These are phyloP conservation scores for Philereme transversata DNA, from an alignment of 2,888 invertebrate genomes.

Conservation along the genomic window DNA sequence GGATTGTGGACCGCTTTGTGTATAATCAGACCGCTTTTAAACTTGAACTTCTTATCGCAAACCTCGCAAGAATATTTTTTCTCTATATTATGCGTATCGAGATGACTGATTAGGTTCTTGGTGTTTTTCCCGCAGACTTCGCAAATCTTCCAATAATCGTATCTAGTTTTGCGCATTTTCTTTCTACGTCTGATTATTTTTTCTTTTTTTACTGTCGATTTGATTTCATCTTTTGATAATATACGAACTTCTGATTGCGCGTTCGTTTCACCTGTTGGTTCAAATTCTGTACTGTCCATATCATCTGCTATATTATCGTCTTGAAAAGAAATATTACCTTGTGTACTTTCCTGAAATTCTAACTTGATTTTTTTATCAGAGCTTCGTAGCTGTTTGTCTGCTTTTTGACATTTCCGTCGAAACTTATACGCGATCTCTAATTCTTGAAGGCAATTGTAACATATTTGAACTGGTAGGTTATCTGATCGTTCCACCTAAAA, in stretches of 20 bases:
- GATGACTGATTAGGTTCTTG: constrained; percentile 67
- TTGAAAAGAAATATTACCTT: constrained; percentile 30
- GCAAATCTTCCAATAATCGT: constrained; percentile 76
- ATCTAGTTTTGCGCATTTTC: constrained; percentile 55
- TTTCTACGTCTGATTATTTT: constrained; percentile 45
- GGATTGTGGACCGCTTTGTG: constrained; percentile 75
- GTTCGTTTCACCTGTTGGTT: constrained; percentile 3
- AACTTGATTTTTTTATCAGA: constrained; percentile 54
- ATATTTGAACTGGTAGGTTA: constrained; percentile 68
- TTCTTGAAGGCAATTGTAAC: constrained; percentile 66
- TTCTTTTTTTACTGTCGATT: constrained; percentile 34
- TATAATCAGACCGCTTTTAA: constrained; percentile 73
- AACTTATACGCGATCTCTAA: constrained; percentile 76
- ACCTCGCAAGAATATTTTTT: constrained; percentile 72
- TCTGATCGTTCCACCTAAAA: constrained; percentile 72
- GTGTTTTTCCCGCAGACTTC: constrained; percentile 77
- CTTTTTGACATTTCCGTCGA: constrained; percentile 71
- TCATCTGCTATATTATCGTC: constrained; percentile 37
- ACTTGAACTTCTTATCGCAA: constrained; percentile 79
- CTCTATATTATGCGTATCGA: constrained; percentile 70
- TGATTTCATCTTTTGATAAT: constrained; percentile 6
- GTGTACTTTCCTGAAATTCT: constrained; percentile 49
- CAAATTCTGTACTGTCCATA: constrained; percentile 34
- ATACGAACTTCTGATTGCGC: constrained; percentile 3
- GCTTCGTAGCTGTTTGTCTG: constrained; percentile 61